Base-by-base conservation (phyloP, 2,888 invertebrate genomes). In the Glyphotaelius pellucidus region DNA sequence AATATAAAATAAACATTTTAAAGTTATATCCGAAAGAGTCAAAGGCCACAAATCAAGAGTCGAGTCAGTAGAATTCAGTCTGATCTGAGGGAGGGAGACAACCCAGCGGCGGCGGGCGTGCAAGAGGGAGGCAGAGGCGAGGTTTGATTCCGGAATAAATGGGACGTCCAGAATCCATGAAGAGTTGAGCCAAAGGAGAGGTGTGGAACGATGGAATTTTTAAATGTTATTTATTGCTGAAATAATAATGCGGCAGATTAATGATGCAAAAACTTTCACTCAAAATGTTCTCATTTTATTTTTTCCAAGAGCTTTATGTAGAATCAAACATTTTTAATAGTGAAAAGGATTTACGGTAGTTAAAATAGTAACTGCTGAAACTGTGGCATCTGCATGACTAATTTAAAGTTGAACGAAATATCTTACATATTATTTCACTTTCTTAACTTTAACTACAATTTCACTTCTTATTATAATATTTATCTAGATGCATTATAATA, bases 111-210 rank as follows among this genome's bases (percentile, higher is more conserved):
- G 12, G 47, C 47, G 86, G 9, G 47, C n/a, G 25, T 2, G 86
- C 25, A 30, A 86, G 42, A 14, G 30, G 47, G 42, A 86, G 30
- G 42, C 11, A n/a, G 30, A 88, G 38, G 25, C 83, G 84, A 67
- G 25, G 67, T 67, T 67, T 67, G 84, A 91, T 84, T 84, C 67
- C 91, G 32, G 35, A 89, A 91, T 89, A 89, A 84, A 91, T 91
- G 91, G 81, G 79, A 30, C 80, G 89, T 90, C 30, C 85, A 32
- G 35, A 38, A n/a, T 9, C 25, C 47, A 25, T 67, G 67, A 67
- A 38, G 83, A 32, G 83, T 38, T 83, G 83, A 83, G 83, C 83
- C 32, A 32, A 83, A 25, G 35, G 19, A 32, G 83, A 67, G 0
- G 67, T n/a, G 67, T 67, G 83, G 30, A 47, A 38, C 1, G 14